Evolutionary conservation across 2,113 vertebrate genomes (phyloP), one percentile per base, ranked within the genome.

Genomic region (Vombatus ursinus): DNA sequence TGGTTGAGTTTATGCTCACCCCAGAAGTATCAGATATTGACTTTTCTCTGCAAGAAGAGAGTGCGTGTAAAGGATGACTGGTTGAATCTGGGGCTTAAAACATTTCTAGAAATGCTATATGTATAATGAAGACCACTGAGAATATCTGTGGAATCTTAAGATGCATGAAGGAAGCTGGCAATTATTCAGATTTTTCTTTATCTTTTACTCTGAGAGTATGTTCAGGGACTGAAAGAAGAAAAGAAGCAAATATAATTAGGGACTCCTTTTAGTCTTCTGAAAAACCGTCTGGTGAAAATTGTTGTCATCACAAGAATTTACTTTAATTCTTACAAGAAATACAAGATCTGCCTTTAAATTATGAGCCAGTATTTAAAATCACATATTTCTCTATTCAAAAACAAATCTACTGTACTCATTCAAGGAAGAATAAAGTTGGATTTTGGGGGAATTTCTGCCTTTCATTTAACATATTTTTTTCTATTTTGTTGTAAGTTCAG

Each of bases 11-110:
- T 96, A 91, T 94, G 50, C 95, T 96, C 94, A 93, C 68, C 93
- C 94, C 8, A 2, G 93, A 95, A 94, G 49, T 54, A 77, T 52
- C 97, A 95, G 92, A 52, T 96, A 94, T 91, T 96, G 91, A 52
- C 68, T 92, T 51, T 6, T 50, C 22, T 94, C 77, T 92, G 54
- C 28, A 90, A 90, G 10, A 95, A 9, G 16, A 90, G 57, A 52
- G 44, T 95, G 23, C 91, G 91, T 96, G 49, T 95, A 53, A 95
- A 52, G 95, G 92, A 96, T 92, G 48, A 94, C 53, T 50, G n/a
- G 22, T 95, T 8, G 93, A 68, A 4, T 96, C 61, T 96, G 26
- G 22, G 94, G 51, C 50, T 50, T 54, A 89, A 92, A 96, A 68
- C 31, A 61, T 93, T 95, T 94, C 28, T 96, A 61, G 92, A 95